Evolutionary conservation across 1,140 invertebrate genomes (phyloP), one percentile per base, ranked within the genome.

Genomic region (Plectus sambesii): DNA sequence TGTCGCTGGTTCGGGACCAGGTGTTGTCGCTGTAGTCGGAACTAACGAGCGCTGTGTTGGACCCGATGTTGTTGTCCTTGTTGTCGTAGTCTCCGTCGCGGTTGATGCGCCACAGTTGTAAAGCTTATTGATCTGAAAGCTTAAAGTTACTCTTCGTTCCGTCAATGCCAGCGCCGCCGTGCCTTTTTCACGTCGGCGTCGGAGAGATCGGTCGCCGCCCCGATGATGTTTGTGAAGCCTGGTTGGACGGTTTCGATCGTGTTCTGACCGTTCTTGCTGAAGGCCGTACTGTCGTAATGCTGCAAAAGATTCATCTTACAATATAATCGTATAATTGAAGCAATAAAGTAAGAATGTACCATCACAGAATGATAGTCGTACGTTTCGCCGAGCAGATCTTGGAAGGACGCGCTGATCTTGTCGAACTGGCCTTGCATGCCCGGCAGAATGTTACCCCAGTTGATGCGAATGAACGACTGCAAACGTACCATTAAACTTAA

Each of bases 361-460:
- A 60, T 60, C n/a, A 62, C 57, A 12, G 59, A 61, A 29, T 41
- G 33, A 39, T 66, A 68, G 48, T 66, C 64, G 42, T 67, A 67
- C 26, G 35, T 33, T 38, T 63, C 63, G 15, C 64, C 66, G 42
- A 58, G 61, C n/a, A 54, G 61, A 48, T 67, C 64, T 52, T 69
- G 62, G 5, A 69, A 43, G 5, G 64, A 66, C 4, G 63, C 51
- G 9, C 60, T 63, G 49, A 67, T 65, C 26, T 67, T 65, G 36
- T 67, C 63, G 41, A 67, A 67, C 44, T 67, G 64, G n/a, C 48
- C 53, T 37, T 69, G 65, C 66, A 66, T 69, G 35, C 63, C 63
- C 40, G 60, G 60, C 49, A 68, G 40, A 46, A 67, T 69, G 41
- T 67, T 67, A 33, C 68, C 66, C 64, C 64, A 67, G n/a, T 51